Evolutionary conservation across 2,888 invertebrate genomes (phyloP).

Genomic region (Erpobdella octoculata): DNA sequence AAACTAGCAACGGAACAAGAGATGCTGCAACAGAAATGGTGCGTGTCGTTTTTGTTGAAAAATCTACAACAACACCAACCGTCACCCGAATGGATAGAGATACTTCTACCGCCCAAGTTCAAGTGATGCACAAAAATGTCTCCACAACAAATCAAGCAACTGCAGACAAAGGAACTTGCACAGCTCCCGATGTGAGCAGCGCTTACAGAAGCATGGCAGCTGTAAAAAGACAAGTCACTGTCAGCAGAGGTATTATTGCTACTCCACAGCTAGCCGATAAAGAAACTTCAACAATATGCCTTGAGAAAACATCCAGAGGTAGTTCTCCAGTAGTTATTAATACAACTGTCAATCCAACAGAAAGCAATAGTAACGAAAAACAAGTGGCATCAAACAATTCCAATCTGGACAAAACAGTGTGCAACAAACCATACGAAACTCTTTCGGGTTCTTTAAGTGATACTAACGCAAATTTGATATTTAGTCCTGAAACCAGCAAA

Average conservation of each 20-base stretch:
- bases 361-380: too few species aligned
- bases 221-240: slow-evolving; percentile 19
- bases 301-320: too few species aligned
- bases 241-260: slow-evolving; percentile 32
- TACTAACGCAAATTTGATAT: too few species aligned
- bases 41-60: slow-evolving; percentile 6
- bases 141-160: slow-evolving; percentile 35
- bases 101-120: slow-evolving; percentile 35
- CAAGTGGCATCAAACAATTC: too few species aligned
- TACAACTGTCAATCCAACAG: too few species aligned
- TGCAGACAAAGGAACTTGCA: slow-evolving; percentile 34
- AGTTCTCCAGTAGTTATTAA: too few species aligned
- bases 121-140: slow-evolving; percentile 34
- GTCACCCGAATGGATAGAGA: slow-evolving; percentile 34
- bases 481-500: too few species aligned
- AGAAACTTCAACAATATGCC: too few species aligned
- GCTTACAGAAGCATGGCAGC: slow-evolving; percentile 30
- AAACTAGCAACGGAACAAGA: background rate
- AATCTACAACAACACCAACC: slow-evolving; percentile 28
- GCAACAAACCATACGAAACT: too few species aligned
- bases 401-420: too few species aligned
- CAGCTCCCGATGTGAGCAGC: slow-evolving; percentile 32
- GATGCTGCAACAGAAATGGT: slow-evolving; percentile 19
- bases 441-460: too few species aligned
- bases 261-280: too few species aligned